Percentiles rank a stretch among this genome's conserved stretches.
These are phyloP conservation scores for Buathra laborator DNA, from an alignment of 2,888 invertebrate species.

Conservation along the genomic window DNA sequence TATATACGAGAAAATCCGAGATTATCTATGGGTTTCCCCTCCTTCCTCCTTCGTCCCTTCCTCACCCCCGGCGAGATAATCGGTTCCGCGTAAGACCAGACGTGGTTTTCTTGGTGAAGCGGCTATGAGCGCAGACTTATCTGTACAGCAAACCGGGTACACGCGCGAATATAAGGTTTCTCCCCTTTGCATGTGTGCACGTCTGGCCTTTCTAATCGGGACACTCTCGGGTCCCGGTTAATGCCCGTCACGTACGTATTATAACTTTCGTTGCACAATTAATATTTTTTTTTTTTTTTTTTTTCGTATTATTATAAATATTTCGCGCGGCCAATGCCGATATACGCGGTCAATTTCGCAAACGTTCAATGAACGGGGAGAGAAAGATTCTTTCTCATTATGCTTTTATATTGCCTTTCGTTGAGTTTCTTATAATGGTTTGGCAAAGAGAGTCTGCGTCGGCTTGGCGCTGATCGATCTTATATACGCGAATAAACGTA, in stretches of 20 bases:
- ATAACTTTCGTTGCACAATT: conserved; percentile 76
- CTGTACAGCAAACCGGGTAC: not conserved
- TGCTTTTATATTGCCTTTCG: conserved; percentile 44
- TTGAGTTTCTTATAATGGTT: conserved; percentile 32
- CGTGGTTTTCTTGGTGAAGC: conserved; percentile 40
- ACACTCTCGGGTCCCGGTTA: conserved; percentile 55
- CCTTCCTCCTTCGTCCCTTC: conserved; percentile 6
- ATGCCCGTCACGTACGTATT: conserved; percentile 68
- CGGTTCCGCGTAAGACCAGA: conserved; percentile 67
- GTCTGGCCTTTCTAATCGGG: conserved; percentile 72
- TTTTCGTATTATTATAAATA: conserved; percentile 72
- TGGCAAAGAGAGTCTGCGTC: conserved; percentile 19
- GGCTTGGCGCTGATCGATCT: conserved; percentile 49
- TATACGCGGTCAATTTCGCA: conserved; percentile 60
- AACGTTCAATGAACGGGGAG: conserved; percentile 24
- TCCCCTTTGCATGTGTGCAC: conserved; percentile 51
- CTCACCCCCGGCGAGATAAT: conserved; percentile 50
- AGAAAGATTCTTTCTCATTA: conserved; percentile 56
- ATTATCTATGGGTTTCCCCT: conserved; percentile 57
- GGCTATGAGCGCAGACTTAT: conserved; percentile 6
- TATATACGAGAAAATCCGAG: conserved; percentile 60
- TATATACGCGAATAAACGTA: conserved; percentile 42
- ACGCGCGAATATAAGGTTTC: conserved; percentile 22
- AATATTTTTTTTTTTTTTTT: conserved; percentile 65
- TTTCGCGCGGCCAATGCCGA: conserved; percentile 72